phyloP scores from a whole-genome alignment of 64 coral and sea anemone species.

The Stylophora pistillata region DNA sequence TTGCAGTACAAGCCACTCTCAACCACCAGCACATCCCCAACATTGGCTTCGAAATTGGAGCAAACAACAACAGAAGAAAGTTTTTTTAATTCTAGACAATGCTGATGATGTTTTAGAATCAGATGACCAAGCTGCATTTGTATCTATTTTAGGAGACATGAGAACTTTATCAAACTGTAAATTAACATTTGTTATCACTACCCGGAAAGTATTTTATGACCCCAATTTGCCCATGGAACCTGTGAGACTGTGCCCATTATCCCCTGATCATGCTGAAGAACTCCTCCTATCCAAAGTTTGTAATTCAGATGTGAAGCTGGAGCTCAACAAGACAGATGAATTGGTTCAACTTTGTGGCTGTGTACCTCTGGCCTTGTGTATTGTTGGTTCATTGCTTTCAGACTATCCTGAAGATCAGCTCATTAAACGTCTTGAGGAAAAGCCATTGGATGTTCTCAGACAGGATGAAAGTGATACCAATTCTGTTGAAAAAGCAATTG shows the following conservation, averaged over 20 bases:
- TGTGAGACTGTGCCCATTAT: neutral
- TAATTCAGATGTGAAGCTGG: neutral
- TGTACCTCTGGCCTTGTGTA: conserved; percentile 45
- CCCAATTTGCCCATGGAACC: neutral
- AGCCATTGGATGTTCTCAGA: conserved; percentile 7
- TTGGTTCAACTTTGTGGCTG: conserved; percentile 44
- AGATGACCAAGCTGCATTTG: neutral
- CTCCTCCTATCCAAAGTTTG: neutral
- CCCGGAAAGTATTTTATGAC: conserved; percentile 18
- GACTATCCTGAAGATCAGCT: conserved; percentile 17
- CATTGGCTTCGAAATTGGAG: conserved; percentile 47
- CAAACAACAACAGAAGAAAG: conserved; percentile 4
- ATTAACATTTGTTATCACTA: conserved; percentile 45
- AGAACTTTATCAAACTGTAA: conserved; percentile 15
- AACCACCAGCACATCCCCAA: neutral
- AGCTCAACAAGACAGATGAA: neutral
- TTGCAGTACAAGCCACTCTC: conserved; percentile 9
- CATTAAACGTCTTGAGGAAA: neutral
- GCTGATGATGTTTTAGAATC: conserved; percentile 40
- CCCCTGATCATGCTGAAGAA: neutral
- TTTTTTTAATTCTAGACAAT: conserved; percentile 48
- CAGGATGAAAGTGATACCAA: neutral
- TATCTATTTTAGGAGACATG: conserved; percentile 46
- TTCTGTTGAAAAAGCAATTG: conserved; percentile 34
- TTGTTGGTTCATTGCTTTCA: conserved; percentile 25